phyloP scores from a whole-genome alignment of 2,113 vertebrate genomes.

The Alethe castanea region DNA sequence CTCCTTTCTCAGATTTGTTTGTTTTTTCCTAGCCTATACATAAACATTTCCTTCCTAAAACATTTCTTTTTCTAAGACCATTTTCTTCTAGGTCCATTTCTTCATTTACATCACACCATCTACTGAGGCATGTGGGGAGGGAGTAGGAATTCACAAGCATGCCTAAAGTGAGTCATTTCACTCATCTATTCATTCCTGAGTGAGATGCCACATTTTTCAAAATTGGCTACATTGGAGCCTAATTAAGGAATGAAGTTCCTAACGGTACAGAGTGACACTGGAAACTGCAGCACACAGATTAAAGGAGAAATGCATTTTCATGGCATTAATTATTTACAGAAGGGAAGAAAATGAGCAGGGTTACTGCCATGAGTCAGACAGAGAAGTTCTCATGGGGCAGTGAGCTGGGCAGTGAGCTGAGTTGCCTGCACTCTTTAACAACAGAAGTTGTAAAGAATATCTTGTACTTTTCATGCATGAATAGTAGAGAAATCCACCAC shows the following conservation, averaged over 20 bases:
- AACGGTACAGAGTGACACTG: background rate
- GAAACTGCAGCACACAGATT: background rate
- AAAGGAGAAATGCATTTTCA: background rate
- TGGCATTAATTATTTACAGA: background rate
- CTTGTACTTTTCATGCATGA: background rate
- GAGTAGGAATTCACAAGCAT: background rate
- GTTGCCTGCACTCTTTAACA: background rate
- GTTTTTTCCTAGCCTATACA: background rate
- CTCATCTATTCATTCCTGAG: background rate
- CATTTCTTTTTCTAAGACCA: background rate
- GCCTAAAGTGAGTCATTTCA: background rate
- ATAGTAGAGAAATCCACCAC: background rate
- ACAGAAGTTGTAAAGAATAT: background rate
- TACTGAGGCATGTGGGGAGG: background rate
- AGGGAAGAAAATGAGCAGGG: background rate
- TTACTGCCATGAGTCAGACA: background rate
- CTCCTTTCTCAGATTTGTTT: background rate
- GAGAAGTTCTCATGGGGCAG: background rate
- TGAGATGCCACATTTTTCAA: background rate
- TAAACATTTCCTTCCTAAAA: background rate
- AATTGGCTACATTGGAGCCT: background rate
- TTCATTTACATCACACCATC: background rate
- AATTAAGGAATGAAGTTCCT: slow-evolving; percentile 16
- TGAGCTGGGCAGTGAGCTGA: background rate
- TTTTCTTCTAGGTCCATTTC: background rate